Evolutionary conservation across 2,888 invertebrate genomes (phyloP).

Genomic region (Archaeoteleia sp.): DNA sequence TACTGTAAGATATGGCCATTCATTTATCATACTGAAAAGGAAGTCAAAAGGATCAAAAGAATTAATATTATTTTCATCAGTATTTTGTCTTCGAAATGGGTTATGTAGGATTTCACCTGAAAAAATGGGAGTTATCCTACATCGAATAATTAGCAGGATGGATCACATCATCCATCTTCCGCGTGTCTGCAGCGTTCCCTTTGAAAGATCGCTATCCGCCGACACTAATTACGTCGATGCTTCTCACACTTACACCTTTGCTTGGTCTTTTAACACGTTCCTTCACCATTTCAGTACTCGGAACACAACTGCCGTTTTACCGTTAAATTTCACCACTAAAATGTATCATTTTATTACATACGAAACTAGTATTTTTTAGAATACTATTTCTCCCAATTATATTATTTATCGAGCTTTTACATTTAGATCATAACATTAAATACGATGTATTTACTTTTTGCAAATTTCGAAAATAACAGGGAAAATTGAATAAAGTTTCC

Average conservation of each 20-base stretch:
- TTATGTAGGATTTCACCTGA: constrained; percentile 16
- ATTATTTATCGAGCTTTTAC: too few species aligned
- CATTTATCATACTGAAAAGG: not conserved
- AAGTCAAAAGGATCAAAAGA: constrained; percentile 1
- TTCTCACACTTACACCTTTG: constrained; percentile 51
- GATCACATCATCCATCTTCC: constrained; percentile 48
- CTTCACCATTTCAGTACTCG: constrained; percentile 21
- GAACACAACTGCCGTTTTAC: constrained; percentile 32
- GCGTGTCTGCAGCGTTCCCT: constrained; percentile 44
- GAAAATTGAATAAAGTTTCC: too few species aligned
- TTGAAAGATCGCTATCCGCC: constrained; percentile 52
- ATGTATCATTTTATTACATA: too few species aligned
- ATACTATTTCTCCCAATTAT: too few species aligned
- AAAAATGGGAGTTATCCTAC: constrained; percentile 42
- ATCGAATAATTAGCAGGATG: constrained; percentile 52
- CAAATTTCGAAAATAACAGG: too few species aligned
- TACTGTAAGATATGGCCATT: too few species aligned
- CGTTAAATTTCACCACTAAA: constrained; percentile 12
- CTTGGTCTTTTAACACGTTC: constrained; percentile 46
- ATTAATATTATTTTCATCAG: constrained; percentile 35
- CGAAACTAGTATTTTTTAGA: too few species aligned
- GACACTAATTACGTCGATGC: constrained; percentile 54
- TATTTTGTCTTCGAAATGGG: constrained; percentile 24
- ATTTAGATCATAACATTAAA: too few species aligned
- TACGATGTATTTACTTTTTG: too few species aligned